Evolutionary conservation across 2,113 vertebrate genomes (phyloP), one percentile per base, ranked within the genome.

Genomic region (Pica pica): DNA sequence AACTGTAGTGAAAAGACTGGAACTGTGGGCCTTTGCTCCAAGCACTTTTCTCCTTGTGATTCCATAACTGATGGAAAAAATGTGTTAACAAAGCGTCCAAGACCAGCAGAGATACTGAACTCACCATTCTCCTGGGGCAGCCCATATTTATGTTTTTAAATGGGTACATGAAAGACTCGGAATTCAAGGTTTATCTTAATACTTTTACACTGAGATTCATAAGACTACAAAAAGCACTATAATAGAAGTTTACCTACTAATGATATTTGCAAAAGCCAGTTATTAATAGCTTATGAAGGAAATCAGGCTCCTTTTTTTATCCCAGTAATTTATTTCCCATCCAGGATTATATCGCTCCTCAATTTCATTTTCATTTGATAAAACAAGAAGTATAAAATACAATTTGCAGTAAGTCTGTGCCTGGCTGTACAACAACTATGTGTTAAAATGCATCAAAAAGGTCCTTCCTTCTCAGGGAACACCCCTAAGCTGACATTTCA

Each of bases 321-420:
- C 64, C 83, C 63, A 61, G 77, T 85, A 74, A 95, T 95, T 95
- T 94, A 91, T 94, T 96, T 91, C 76, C 63, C 50, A 57, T 85
- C 76, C 49, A 64, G 79, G 74, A 57, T 74, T 91, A 77, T 55
- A 80, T 83, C 80, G 86, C 63, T 94, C 95, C 84, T 93, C 95
- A 77, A 94, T 91, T 97, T 92, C 27, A 39, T 96, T 96, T 97
- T 90, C 85, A 80, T 96, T 95, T 97, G 89, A 90, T 96, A 93
- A 91, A 91, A 93, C 67, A 88, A 78, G 94, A 92, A 79, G 27
- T 83, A 83, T 93, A 94, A 90, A 93, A 82, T 69, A 92, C 7
- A 90, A 91, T 91, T 95, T 96, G 76, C 76, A 84, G 6, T 12
- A 64, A 80, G 61, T 60, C 52, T 81, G 9, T 76, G 88, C 74